Evolutionary conservation across 2,113 vertebrate genomes (phyloP), one percentile per base, ranked within the genome.

Genomic region (Mystacornis crossleyi): DNA sequence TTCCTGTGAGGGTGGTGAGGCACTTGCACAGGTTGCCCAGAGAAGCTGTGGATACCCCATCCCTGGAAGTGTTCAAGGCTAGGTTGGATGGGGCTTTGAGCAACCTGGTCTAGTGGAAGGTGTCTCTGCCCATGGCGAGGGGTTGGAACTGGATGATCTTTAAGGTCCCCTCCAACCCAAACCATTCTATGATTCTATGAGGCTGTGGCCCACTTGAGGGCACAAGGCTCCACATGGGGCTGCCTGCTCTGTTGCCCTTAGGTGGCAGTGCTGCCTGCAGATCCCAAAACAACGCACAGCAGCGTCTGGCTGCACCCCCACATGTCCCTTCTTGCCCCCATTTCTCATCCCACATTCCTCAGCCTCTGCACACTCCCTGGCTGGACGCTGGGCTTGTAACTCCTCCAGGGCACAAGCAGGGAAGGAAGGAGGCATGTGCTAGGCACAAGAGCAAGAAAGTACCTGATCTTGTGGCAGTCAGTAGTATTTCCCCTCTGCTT

Each of bases 361-460:
- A 72, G 40, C 10, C 43, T 36, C 36, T 7, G 14, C 64, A 53
- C 1, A 5, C 42, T 70, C 31, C 40, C 42, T 5, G 2, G 34
- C 47, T 40, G 1, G 2, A 17, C 0, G 0, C 21, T n/a, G n/a
- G 33, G 29, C 18, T 77, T 65, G 16, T 36, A 51, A 34, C 24
- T 67, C 38, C 18, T 81, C 42, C 36, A 43, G 18, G 36, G 21
- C 3, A 4, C 3, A 23, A 33, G 34, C 1, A 48, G 33, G 69
- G 90, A 95, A 96, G 95, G 93, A 97, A 96, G 47, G 47, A 83
- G 54, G 47, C 10, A 7, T 62, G 83, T 86, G 89, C 51, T 4
- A 3, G 33, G 23, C 69, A 95, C 40, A 66, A 90, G 8, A 79
- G 62, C 70, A 64, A 94, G 89, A 95, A 97, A 96, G 43, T 91